phyloP scores from a whole-genome alignment of 2,113 vertebrate genomes.

The Esox niger region DNA sequence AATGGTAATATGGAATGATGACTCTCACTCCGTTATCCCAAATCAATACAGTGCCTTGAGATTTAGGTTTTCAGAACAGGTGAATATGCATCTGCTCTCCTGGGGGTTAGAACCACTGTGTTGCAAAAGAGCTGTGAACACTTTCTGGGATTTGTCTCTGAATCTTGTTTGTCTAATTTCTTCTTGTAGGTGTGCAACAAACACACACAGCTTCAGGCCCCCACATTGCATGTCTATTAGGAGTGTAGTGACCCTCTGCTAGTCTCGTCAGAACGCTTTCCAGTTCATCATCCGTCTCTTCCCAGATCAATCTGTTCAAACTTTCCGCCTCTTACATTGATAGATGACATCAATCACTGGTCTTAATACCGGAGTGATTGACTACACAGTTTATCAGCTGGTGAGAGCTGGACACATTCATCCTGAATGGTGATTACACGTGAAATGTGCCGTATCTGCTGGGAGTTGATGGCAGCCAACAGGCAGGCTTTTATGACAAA shows the following conservation, averaged over 20 bases:
- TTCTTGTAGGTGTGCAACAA: background rate
- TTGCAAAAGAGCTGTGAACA: slow-evolving; percentile 34
- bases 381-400: background rate
- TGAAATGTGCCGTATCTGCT: too few relatives aligned
- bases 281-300: too few relatives aligned
- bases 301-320: too few relatives aligned
- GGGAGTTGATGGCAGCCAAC: too few relatives aligned
- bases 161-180: background rate
- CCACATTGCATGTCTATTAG: too few relatives aligned
- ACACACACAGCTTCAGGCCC: too few relatives aligned
- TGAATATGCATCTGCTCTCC: slow-evolving; percentile 27
- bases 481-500: too few relatives aligned
- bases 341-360: background rate
- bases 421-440: background rate
- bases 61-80: slow-evolving; percentile 30
- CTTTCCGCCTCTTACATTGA: too few relatives aligned
- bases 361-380: background rate
- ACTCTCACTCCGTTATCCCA: background rate
- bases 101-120: slow-evolving; percentile 28
- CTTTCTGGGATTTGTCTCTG: slow-evolving; percentile 27
- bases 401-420: too few relatives aligned
- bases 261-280: too few relatives aligned
- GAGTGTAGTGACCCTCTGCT: too few relatives aligned
- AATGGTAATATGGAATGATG: too few relatives aligned
- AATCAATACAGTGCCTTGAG: slow-evolving; percentile 23